Percentiles rank a stretch among this genome's conserved stretches.
These are phyloP conservation scores for Schizothorax lantsangensis DNA, from an alignment of 2,797 vertebrate genomes.

Conservation along the genomic window DNA sequence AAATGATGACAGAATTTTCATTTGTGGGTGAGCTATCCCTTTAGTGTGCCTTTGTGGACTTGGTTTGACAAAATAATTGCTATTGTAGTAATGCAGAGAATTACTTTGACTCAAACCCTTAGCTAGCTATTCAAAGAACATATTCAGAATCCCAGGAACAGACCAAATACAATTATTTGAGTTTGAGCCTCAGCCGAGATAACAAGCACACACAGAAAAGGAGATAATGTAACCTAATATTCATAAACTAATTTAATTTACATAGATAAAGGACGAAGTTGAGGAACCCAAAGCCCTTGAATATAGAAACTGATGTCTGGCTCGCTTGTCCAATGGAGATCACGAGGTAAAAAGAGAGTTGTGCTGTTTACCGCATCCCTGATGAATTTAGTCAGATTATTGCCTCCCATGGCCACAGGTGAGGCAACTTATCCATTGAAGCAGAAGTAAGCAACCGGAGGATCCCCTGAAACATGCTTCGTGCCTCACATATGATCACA, in stretches of 20 bases:
- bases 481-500: slow-evolving; percentile 43
- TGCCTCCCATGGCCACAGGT: slow-evolving; percentile 43
- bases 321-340: not conserved
- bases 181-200: slow-evolving; percentile 16
- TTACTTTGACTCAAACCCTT: slow-evolving; percentile 18
- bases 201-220: not conserved
- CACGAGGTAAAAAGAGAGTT: slow-evolving; percentile 9
- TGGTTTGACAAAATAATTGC: slow-evolving; percentile 46
- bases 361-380: slow-evolving; percentile 18
- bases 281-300: slow-evolving; percentile 26
- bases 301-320: slow-evolving; percentile 31
- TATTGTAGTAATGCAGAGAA: slow-evolving; percentile 1
- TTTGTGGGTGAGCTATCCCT: not conserved
- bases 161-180: slow-evolving; percentile 53
- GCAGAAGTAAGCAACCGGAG: slow-evolving; percentile 43
- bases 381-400: slow-evolving; percentile 48
- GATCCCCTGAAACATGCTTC: slow-evolving; percentile 47
- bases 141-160: slow-evolving; percentile 29
- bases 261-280: slow-evolving; percentile 32
- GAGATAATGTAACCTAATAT: slow-evolving; percentile 52
- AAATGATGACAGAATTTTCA: not conserved
- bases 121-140: slow-evolving; percentile 29
- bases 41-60: slow-evolving; percentile 3
- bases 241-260: slow-evolving; percentile 53
- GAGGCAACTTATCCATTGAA: slow-evolving; percentile 43